These are phyloP conservation scores for Sphaeramia orbicularis DNA, from an alignment of 2,797 vertebrate species.

Conservation along the genomic window DNA sequence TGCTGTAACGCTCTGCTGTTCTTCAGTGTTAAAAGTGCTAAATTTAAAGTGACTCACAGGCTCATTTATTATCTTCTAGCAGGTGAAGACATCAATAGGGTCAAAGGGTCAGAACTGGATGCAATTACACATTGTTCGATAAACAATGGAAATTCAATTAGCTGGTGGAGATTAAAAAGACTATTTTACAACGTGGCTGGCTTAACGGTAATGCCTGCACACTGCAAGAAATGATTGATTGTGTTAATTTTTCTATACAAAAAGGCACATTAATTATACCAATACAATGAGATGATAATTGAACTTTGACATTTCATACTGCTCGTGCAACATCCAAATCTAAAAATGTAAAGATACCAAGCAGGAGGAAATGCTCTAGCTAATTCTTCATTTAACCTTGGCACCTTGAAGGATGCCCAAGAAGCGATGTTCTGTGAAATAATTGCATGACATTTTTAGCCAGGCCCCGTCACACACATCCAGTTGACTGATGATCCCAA, in stretches of 20 bases:
- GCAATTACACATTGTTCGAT: constrained; percentile 28
- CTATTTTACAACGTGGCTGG: neutral
- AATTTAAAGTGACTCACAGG: neutral
- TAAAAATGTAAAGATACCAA: constrained; percentile 5
- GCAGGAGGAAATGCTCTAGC: constrained; percentile 16
- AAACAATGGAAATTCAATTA: constrained; percentile 47
- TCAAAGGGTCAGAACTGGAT: constrained; percentile 40
- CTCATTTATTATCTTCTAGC: constrained; percentile 11
- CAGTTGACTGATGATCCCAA: constrained; percentile 36
- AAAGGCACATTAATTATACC: constrained; percentile 9
- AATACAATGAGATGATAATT: neutral
- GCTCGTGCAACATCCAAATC: constrained; percentile 15
- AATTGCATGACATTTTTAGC: constrained; percentile 55
- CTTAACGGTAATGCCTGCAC: constrained; percentile 6
- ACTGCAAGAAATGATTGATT: constrained; percentile 18
- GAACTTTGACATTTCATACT: no score
- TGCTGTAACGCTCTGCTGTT: neutral
- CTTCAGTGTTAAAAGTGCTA: neutral
- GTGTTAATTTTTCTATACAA: neutral
- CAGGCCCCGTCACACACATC: constrained; percentile 3
- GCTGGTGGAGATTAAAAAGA: constrained; percentile 14
- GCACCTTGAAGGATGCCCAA: constrained; percentile 52
- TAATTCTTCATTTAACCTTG: constrained; percentile 49
- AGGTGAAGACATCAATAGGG: constrained; percentile 20
- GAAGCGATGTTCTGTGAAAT: constrained; percentile 24